Evolutionary conservation across 2,888 invertebrate genomes (phyloP), one percentile per base, ranked within the genome.

Genomic region (Drosophila siamana): DNA sequence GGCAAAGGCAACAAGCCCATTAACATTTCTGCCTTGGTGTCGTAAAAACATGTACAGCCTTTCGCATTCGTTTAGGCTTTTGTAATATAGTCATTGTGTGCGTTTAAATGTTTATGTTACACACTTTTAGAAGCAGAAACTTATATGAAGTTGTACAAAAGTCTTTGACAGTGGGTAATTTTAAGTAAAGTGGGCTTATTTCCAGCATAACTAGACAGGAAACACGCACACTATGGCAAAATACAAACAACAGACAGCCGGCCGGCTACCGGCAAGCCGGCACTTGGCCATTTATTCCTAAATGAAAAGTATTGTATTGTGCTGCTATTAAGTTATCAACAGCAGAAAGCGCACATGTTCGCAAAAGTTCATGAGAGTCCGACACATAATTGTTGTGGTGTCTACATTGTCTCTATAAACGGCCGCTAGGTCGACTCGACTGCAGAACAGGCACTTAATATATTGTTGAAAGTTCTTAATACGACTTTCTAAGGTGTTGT

Each of bases 241-340:
- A 65, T 16, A 19, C 19, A 9, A 8, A 15, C 19, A 54, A 38
- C 60, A 33, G 33, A 9, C 11, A 4, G 1, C 22, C 22, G 16
- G 16, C 16, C 22, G 24, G 19, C 33, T 40, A 50, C 13, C 26
- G 36, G 40, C 50, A 15, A 51, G 33, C 54, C 48, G 38, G 50
- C 64, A 70, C 63, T 65, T 69, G 71, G 65, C 64, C 74, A 85
- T 61, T 61, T 69, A 44, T 70, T 71, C 70, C 66, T 61, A 76
- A 88, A 74, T 68, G 68, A 40, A 86, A 83, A 59, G 66, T 59
- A 76, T 61, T 71, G 74, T 72, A 62, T 55, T 77, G 80, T 80
- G 74, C 76, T 71, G 77, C 78, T 78, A 86, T 89, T 86, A 88
- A 82, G 82, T 75, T 89, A 90, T 89, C 88, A 86, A 80, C 81